Evolutionary conservation across 2,888 invertebrate genomes (phyloP), one percentile per base, ranked within the genome.

Genomic region (Nomada ruficornis): DNA sequence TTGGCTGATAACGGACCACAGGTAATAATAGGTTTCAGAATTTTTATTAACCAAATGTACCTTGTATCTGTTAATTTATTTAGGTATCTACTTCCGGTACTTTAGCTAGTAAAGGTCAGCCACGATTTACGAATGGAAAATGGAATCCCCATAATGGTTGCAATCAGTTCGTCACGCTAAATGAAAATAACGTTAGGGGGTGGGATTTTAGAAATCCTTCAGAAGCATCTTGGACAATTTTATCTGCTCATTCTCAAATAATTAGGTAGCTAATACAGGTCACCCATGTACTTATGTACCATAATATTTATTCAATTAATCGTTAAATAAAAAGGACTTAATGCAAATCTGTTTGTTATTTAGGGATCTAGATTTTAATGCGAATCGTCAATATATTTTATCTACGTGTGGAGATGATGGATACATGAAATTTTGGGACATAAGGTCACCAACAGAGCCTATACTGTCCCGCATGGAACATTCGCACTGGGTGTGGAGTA

Each of bases 331-430:
- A 47, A 60, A 52, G 26, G 67, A 18, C 18, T 65, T 4, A 42
- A n/a, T 50, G 10, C 47, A 44, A 67, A 11, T 29, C 42, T 52
- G 67, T 59, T 77, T 70, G 20, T 55, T 52, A 88, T 83, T 23
- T 64, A 95, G 99, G 73, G 98, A 98, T 92, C 94, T 99, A 55
- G 99, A 99, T 94, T 99, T 98, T 92, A 99, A 99, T 94, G 98
- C 98, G n/a, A 99, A 99, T 94, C 97, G 98, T 94, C 99, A 98
- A 91, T 99, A 99, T 91, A 97, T 98, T 90, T 93, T 99, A 83
- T 98, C 98, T 0, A 98, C 97, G 2, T 98, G 98, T 86, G 99
- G 99, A 0, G 99, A 99, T 94, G 99, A 99, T 94, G 98, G 98
- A 0, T 97, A 97, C 65, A 96, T 98, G 20, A 98, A 98, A 92